Conservation (phyloP, 2,113 vertebrate species). For the Brevimyrus niger region DNA sequence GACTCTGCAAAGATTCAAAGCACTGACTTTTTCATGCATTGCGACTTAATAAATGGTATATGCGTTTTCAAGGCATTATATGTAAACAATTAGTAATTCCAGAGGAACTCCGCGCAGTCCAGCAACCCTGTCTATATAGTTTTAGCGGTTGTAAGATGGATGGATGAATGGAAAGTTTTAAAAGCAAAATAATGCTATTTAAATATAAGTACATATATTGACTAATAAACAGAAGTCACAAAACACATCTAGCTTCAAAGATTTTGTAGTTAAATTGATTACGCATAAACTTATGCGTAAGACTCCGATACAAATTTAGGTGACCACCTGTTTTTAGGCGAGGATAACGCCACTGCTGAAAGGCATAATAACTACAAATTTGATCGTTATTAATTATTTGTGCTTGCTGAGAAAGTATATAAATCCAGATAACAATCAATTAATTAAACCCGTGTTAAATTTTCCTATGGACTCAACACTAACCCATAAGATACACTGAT, state of each 20-base stretch:
- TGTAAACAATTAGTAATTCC: not conserved
- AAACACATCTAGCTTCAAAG: not conserved
- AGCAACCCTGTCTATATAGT: not conserved
- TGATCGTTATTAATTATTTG: not conserved
- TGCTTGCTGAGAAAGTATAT: not conserved
- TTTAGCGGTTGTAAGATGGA: not conserved
- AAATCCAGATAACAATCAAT: not conserved
- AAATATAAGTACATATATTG: not conserved
- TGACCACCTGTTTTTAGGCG: not conserved
- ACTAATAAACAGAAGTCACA: not conserved
- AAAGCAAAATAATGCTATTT: not conserved
- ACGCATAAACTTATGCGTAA: not conserved
- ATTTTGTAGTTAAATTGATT: not conserved
- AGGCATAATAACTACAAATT: not conserved
- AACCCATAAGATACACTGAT: not conserved
- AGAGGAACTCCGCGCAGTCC: not conserved
- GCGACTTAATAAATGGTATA: not conserved
- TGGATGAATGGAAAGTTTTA: not conserved
- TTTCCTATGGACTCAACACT: not conserved
- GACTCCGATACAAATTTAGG: not conserved
- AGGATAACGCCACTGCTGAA: not conserved
- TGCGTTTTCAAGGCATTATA: not conserved
- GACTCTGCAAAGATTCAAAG: not conserved
- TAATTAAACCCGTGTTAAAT: not conserved
- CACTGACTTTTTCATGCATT: not conserved